Conservation (phyloP, 2,113 vertebrate species). For the Protomyctophum bolini region DNA sequence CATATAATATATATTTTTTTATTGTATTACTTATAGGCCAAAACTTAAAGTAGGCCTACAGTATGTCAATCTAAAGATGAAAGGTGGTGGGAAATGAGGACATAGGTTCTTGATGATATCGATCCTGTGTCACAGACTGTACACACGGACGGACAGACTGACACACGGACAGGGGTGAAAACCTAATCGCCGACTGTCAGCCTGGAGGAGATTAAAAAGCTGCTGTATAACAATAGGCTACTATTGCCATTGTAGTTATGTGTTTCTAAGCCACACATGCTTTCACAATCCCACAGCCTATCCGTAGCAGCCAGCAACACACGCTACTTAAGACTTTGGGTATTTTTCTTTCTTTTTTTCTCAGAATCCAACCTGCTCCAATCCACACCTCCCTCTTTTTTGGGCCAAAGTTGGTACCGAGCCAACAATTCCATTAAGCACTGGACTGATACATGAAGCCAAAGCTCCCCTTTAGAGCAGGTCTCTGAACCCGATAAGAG, state of each 20-base stretch:
- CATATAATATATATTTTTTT: too few relatives aligned
- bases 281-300: slow-evolving; percentile 39
- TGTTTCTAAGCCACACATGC: too few relatives aligned
- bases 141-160: background rate
- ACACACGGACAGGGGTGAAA: background rate
- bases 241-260: too few relatives aligned
- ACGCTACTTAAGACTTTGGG: slow-evolving; percentile 19
- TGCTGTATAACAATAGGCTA: too few relatives aligned
- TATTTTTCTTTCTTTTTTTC: slow-evolving; percentile 39
- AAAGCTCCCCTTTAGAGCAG: slow-evolving; percentile 68
- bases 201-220: too few relatives aligned
- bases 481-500: slow-evolving; percentile 66
- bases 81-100: too few relatives aligned
- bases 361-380: slow-evolving; percentile 34
- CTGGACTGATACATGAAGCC: slow-evolving; percentile 63
- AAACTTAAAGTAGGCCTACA: too few relatives aligned
- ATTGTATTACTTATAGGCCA: too few relatives aligned
- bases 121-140: background rate
- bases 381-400: slow-evolving; percentile 26
- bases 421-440: slow-evolving; percentile 78
- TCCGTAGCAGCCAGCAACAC: slow-evolving; percentile 9
- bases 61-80: too few relatives aligned
- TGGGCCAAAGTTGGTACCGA: slow-evolving; percentile 68
- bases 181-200: too few relatives aligned
- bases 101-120: too few relatives aligned